Evolutionary conservation across 2,113 vertebrate species (phyloP), one percentile per base, ranked within the genome.

Genomic region (Capreolus pygargus): DNA sequence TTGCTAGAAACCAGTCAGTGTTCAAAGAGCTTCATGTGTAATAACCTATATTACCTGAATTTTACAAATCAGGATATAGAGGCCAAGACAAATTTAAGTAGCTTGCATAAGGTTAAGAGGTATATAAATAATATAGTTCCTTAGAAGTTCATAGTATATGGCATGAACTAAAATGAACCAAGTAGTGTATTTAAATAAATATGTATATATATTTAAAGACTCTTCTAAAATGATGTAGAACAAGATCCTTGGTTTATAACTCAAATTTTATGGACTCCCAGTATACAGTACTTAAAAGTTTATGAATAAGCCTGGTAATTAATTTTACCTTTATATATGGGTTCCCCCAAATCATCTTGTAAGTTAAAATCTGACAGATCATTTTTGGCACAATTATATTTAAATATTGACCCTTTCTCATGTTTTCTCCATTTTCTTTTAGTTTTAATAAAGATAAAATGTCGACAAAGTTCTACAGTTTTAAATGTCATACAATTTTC

Each of bases 401-500:
- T 86, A 85, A 91, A 89, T 81, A 57, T 39, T 91, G 50, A 25
- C 12, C 27, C 7, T 92, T 78, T 95, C 28, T 33, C 12, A 3
- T 81, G 54, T 85, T 94, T 93, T 92, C 67, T 45, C 16, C 60
- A 85, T 85, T 93, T 94, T 87, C 52, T 92, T 90, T 92, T 54
- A 70, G 30, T 97, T 94, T 76, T 95, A 84, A 39, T 94, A 84
- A 93, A 91, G 76, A 87, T 64, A 33, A 74, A 90, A 88, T 82
- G 7, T 78, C 52, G 16, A 54, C 25, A 61, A 45, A 58, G 10
- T 90, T 95, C 47, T 86, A 0, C 50, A 90, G 36, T 0, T 98
- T 98, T 97, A 98, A 98, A 96, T 95, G 70, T 98, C 97, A 97
- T 85, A 91, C 84, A 91, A 96, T 98, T 99, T 98, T 99, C 98